phyloP scores from a whole-genome alignment of 2,888 invertebrate genomes.

The Amblyjoppa fuscipennis region DNA sequence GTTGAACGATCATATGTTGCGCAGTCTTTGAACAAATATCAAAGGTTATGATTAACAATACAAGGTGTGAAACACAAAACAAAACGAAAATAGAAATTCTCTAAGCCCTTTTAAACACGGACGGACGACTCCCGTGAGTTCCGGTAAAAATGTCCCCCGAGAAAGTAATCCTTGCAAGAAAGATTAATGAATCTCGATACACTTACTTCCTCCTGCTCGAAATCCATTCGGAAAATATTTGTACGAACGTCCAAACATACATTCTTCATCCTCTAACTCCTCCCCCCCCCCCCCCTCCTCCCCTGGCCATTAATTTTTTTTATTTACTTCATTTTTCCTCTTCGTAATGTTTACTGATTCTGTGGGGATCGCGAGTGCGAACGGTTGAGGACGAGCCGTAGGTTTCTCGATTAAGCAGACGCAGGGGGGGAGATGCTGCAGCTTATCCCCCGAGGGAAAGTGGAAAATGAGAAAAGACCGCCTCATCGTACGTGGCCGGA shows the following conservation, averaged over 20 bases:
- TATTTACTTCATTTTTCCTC: background rate
- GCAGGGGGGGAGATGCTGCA: slow-evolving; percentile 10
- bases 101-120: too few relatives aligned
- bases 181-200: background rate
- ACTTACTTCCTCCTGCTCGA: background rate
- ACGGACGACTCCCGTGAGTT: too few relatives aligned
- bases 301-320: slow-evolving; percentile 15
- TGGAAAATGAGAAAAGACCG: slow-evolving; percentile 66
- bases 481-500: slow-evolving; percentile 52
- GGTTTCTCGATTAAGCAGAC: slow-evolving; percentile 58
- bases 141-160: too few relatives aligned
- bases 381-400: slow-evolving; percentile 46
- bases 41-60: too few relatives aligned
- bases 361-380: slow-evolving; percentile 33
- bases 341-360: slow-evolving; percentile 48
- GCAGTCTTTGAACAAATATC: too few relatives aligned
- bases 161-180: background rate
- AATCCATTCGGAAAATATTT: background rate
- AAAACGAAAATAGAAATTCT: too few relatives aligned
- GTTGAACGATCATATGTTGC: too few relatives aligned
- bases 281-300: background rate
- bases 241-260: background rate
- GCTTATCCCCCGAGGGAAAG: slow-evolving; percentile 54
- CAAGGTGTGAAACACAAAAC: too few relatives aligned
- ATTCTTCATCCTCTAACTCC: background rate